Conservation (phyloP, 2,797 vertebrate species). For the Cossypha caffra region DNA sequence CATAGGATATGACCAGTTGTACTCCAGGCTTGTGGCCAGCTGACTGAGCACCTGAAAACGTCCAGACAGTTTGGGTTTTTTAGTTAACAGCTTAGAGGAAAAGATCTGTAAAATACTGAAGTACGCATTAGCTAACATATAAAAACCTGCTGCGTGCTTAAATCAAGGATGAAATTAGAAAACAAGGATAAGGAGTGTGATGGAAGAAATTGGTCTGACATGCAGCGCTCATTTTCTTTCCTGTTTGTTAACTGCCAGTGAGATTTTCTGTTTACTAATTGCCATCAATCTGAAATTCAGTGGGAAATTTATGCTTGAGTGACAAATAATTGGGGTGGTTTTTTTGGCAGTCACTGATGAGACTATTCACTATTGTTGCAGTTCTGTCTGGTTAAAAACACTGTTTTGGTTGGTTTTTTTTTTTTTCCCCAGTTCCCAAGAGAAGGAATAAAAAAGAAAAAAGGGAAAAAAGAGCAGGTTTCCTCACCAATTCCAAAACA, state of each 20-base stretch:
- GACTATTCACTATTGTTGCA: neutral
- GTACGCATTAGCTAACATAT: neutral
- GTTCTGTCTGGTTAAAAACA: neutral
- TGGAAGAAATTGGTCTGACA: neutral
- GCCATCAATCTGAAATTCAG: neutral
- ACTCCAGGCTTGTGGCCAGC: constrained; percentile 65
- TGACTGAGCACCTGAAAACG: constrained; percentile 22
- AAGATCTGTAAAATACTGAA: neutral
- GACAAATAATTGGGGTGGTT: neutral
- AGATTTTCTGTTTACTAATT: constrained; percentile 3
- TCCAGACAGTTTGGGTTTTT: neutral
- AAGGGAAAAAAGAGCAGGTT: neutral
- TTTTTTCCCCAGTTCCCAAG: neutral
- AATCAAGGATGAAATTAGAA: neutral
- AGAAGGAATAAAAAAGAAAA: neutral
- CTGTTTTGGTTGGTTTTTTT: neutral
- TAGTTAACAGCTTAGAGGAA: too few relatives aligned
- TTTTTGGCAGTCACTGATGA: neutral
- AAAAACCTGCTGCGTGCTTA: neutral
- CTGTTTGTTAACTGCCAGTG: neutral
- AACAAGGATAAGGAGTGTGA: neutral
- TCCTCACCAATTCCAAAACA: neutral
- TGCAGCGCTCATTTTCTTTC: neutral
- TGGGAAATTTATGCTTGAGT: constrained; percentile 10
- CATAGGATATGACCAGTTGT: constrained; percentile 79